These are phyloP conservation scores for Maniola hyperantus DNA, from an alignment of 2,888 invertebrate species.

Conservation along the genomic window DNA sequence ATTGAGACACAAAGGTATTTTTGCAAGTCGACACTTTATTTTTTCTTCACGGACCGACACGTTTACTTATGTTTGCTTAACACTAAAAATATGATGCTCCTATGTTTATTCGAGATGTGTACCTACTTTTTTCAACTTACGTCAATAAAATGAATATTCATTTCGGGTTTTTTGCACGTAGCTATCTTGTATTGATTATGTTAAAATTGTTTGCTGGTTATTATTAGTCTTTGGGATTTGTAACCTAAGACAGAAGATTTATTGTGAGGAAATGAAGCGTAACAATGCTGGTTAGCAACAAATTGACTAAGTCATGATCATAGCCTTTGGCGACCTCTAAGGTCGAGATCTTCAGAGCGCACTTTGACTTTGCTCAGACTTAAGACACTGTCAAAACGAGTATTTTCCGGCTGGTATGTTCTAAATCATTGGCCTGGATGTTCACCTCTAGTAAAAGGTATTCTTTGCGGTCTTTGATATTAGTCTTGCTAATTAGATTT, in stretches of 20 bases:
- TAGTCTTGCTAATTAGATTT: no score
- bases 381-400: not conserved
- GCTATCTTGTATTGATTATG: constrained; percentile 18
- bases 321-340: not conserved
- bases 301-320: not conserved
- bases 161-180: constrained; percentile 21
- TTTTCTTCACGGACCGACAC: constrained; percentile 34
- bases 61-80: constrained; percentile 32
- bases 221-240: constrained; percentile 11
- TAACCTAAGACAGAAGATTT: constrained; percentile 6
- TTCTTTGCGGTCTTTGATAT: no score
- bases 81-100: constrained; percentile 32
- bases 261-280: constrained; percentile 12
- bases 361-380: not conserved
- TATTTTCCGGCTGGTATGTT: no score
- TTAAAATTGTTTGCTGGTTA: constrained; percentile 1
- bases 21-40: constrained; percentile 39
- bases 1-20: constrained; percentile 63
- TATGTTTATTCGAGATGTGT: constrained; percentile 31
- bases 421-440: no score
- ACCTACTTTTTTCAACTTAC: constrained; percentile 23
- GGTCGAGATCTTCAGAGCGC: not conserved
- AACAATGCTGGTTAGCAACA: not conserved
- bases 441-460: no score
- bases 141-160: constrained; percentile 34